Percentiles rank a stretch among this genome's conserved stretches.
These are phyloP conservation scores for Phrixothrix hirtus DNA, from an alignment of 2,888 invertebrate species.

Conservation along the genomic window DNA sequence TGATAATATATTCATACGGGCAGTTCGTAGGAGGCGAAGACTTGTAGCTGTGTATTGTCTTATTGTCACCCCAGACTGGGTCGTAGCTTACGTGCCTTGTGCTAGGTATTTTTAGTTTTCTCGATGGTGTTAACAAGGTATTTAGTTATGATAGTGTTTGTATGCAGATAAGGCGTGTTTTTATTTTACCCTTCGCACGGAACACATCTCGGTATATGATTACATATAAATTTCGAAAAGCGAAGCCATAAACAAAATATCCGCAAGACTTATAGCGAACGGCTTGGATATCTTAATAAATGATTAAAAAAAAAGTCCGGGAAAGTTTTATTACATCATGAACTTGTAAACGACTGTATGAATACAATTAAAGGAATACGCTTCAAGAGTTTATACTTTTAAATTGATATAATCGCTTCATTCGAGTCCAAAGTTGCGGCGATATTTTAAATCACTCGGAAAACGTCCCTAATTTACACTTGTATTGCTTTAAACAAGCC, in stretches of 20 bases:
- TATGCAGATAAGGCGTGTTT: constrained; percentile 19
- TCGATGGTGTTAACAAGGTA: constrained; percentile 27
- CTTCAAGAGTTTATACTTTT: constrained; percentile 30
- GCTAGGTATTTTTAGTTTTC: constrained; percentile 31
- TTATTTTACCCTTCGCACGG: constrained; percentile 16
- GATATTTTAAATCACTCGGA: constrained; percentile 34
- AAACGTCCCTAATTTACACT: constrained; percentile 36
- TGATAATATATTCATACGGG: constrained; percentile 54
- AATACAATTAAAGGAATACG: constrained; percentile 30
- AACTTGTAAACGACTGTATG: constrained; percentile 24
- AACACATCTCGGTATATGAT: constrained; percentile 12
- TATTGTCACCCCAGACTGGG: constrained; percentile 37
- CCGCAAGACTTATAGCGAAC: background rate
- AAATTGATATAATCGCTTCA: constrained; percentile 32
- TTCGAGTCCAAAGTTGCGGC: constrained; percentile 29
- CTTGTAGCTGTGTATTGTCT: constrained; percentile 42
- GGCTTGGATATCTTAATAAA: constrained; percentile 1
- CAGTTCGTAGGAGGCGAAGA: constrained; percentile 46
- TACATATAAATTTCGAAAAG: constrained; percentile 15
- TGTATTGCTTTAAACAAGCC: constrained; percentile 34
- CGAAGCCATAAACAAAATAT: constrained; percentile 14
- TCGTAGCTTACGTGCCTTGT: constrained; percentile 35
- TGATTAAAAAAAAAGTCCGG: constrained; percentile 11
- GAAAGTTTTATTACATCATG: constrained; percentile 16
- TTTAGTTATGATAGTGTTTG: constrained; percentile 31